Conservation (phyloP, 1,140 invertebrate species). For the Colletes latitarsis region DNA sequence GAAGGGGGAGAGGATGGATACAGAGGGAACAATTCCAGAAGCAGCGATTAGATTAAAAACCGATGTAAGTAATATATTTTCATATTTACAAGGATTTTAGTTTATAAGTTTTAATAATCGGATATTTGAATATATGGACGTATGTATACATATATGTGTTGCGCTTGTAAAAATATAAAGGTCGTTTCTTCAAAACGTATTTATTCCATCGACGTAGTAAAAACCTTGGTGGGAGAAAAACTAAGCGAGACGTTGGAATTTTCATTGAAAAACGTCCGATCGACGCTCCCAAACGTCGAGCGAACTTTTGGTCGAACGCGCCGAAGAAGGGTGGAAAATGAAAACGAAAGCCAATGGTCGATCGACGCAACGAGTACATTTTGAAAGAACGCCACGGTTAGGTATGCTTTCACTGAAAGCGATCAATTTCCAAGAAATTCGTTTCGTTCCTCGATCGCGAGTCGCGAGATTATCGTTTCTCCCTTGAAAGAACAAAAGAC, state of each 20-base stretch:
- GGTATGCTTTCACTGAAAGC: slow-evolving; percentile 76
- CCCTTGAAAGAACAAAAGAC: neutral
- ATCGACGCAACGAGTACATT: slow-evolving; percentile 63
- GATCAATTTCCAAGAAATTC: slow-evolving; percentile 65
- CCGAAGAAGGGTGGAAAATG: neutral
- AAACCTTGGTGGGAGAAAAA: neutral
- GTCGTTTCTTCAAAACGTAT: slow-evolving; percentile 65
- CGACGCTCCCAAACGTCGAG: too few relatives aligned
- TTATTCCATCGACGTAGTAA: slow-evolving; percentile 48
- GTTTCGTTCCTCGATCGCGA: slow-evolving; percentile 40
- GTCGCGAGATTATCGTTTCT: slow-evolving; percentile 7
- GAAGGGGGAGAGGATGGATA: neutral
- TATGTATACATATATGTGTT: slow-evolving; percentile 53
- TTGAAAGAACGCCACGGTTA: slow-evolving; percentile 59
- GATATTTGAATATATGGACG: slow-evolving; percentile 55
- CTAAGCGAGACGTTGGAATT: neutral
- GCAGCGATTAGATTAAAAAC: slow-evolving; percentile 63
- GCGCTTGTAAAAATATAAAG: slow-evolving; percentile 71
- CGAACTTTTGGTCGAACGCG: too few relatives aligned
- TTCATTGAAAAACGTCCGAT: neutral
- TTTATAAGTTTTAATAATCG: slow-evolving; percentile 56
- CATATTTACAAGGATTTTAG: slow-evolving; percentile 65
- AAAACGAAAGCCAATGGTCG: slow-evolving; percentile 11
- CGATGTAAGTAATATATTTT: slow-evolving; percentile 68
- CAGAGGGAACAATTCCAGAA: slow-evolving; percentile 27